phyloP scores from a whole-genome alignment of 2,113 vertebrate species.

The Rutilus rutilus region DNA sequence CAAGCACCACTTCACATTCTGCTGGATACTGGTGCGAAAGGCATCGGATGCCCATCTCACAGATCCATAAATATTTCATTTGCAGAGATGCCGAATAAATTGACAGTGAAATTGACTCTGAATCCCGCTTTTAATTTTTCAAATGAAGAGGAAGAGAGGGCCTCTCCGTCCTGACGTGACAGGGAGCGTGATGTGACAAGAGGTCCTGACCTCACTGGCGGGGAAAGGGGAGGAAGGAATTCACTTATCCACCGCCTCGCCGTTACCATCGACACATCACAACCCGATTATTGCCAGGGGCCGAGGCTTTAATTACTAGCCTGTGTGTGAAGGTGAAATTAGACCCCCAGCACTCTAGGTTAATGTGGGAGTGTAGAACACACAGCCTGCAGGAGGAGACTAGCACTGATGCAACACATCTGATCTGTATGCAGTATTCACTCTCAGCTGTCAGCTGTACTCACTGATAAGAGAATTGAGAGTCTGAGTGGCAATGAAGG shows the following conservation, averaged over 20 bases:
- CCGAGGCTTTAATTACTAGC: slow-evolving; percentile 45
- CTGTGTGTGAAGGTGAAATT: slow-evolving; percentile 44
- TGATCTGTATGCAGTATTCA: slow-evolving; percentile 48
- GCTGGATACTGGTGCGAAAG: slow-evolving; percentile 65
- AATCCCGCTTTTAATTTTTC: slow-evolving; percentile 74
- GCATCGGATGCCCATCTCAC: slow-evolving; percentile 65
- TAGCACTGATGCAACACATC: slow-evolving; percentile 27
- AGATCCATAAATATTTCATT: slow-evolving; percentile 77
- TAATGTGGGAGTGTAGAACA: not conserved
- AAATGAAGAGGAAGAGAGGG: slow-evolving; percentile 59
- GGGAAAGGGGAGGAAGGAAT: slow-evolving; percentile 34
- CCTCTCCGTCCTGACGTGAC: slow-evolving; percentile 57
- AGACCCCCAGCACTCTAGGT: slow-evolving; percentile 39
- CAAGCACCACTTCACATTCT: slow-evolving; percentile 67
- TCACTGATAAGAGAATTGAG: slow-evolving; percentile 36
- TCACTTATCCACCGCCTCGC: slow-evolving; percentile 42
- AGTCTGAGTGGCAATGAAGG: slow-evolving; percentile 28
- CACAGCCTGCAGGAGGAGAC: slow-evolving; percentile 5
- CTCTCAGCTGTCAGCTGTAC: slow-evolving; percentile 40
- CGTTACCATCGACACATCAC: slow-evolving; percentile 39
- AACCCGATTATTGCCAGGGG: not conserved
- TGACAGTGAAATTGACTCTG: slow-evolving; percentile 75
- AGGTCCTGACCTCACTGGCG: slow-evolving; percentile 59
- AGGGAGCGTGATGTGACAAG: slow-evolving; percentile 47
- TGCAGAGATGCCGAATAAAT: slow-evolving; percentile 72